Evolutionary conservation across 1,140 invertebrate species (phyloP).

Genomic region (Drosophila murphyi): DNA sequence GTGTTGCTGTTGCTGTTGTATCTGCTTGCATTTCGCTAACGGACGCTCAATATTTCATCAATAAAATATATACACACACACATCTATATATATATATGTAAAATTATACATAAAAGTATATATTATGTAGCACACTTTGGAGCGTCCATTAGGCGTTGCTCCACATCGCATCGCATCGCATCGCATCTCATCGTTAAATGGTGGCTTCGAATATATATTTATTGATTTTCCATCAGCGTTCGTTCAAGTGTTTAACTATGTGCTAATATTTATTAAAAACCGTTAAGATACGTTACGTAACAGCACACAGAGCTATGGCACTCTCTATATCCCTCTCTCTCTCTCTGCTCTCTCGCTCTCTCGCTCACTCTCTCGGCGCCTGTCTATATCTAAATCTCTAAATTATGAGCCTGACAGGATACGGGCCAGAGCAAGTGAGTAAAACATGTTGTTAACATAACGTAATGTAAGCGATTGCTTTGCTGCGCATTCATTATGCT

Average conservation of each 20-base stretch:
- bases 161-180: background rate
- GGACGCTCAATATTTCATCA: constrained; percentile 67
- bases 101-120: constrained; percentile 9
- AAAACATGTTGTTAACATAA: constrained; percentile 54
- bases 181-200: background rate
- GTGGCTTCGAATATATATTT: constrained; percentile 19
- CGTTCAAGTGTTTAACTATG: constrained; percentile 77
- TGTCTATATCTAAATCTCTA: constrained; percentile 18
- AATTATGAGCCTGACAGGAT: constrained; percentile 29
- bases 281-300: constrained; percentile 62
- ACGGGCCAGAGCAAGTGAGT: background rate
- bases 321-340: background rate
- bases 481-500: constrained; percentile 49
- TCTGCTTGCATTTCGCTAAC: constrained; percentile 12
- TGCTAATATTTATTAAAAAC: constrained; percentile 82
- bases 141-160: constrained; percentile 46
- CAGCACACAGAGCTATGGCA: constrained; percentile 34
- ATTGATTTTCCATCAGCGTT: constrained; percentile 79
- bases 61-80: constrained; percentile 56
- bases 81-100: background rate
- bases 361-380: background rate
- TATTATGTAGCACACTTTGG: constrained; percentile 37
- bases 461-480: constrained; percentile 40
- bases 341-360: background rate
- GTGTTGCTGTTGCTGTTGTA: background rate